A percentile compares a stretch with the other conserved stretches of the same genome.
phyloP scores from a whole-genome alignment of 2,888 invertebrate species.

The Maniola hyperantus region DNA sequence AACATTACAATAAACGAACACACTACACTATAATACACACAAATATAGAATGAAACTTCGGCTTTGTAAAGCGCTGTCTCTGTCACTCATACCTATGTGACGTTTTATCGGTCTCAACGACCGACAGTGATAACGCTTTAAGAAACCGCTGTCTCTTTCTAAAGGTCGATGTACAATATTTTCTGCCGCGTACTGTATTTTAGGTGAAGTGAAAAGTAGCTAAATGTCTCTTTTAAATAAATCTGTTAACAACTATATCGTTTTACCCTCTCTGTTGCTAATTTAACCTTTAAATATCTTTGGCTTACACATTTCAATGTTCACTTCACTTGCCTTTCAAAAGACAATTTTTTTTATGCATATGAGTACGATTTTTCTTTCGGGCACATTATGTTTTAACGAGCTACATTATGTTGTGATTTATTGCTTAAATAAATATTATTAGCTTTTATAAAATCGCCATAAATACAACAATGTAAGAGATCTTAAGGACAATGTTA shows the following conservation, averaged over 20 bases:
- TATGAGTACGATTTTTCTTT: conserved; percentile 23
- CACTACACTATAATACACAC: too few species aligned
- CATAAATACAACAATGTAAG: conserved; percentile 1
- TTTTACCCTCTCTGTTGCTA: background rate
- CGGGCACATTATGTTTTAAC: conserved; percentile 7
- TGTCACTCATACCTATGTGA: too few species aligned
- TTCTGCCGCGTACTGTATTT: too few species aligned
- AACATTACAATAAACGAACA: too few species aligned
- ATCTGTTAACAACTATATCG: background rate
- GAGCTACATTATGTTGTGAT: conserved; percentile 1
- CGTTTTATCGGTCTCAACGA: too few species aligned
- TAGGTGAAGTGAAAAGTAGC: background rate
- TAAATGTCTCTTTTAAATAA: background rate
- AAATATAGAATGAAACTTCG: too few species aligned
- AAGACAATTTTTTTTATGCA: conserved; percentile 25
- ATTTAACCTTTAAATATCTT: background rate
- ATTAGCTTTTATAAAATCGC: background rate
- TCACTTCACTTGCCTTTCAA: conserved; percentile 28
- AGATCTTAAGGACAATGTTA: background rate
- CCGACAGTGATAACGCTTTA: too few species aligned
- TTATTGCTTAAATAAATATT: background rate
- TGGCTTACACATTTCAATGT: conserved; percentile 24
- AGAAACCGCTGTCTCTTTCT: too few species aligned
- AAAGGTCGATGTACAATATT: too few species aligned
- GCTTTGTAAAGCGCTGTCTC: too few species aligned